Percentiles rank a stretch among this genome's conserved stretches.
phyloP scores from a whole-genome alignment of 2,888 invertebrate genomes.

The Pristionchus japonicus region DNA sequence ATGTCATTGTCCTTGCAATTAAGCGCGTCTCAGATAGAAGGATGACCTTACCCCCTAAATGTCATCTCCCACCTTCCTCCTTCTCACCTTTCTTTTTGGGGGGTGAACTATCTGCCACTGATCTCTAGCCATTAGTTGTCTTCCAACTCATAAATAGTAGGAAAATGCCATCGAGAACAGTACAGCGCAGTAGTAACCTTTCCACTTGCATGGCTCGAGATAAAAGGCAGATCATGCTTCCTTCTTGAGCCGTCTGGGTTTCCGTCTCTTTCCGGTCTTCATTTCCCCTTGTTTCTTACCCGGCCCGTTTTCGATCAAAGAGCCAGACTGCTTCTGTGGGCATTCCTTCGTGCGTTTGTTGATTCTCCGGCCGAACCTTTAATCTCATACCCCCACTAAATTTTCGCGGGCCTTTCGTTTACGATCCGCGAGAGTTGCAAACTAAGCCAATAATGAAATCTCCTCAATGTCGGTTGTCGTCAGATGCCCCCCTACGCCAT shows the following conservation, averaged over 20 bases:
- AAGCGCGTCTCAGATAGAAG: not conserved
- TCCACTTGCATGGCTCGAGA: not conserved
- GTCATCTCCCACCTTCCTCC: not conserved
- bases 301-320: not conserved
- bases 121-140: too few species aligned
- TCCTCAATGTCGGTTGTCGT: not conserved
- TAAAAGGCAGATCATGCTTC: not conserved
- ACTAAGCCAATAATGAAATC: conserved; percentile 36
- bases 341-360: not conserved
- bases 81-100: not conserved
- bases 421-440: conserved; percentile 32
- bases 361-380: not conserved
- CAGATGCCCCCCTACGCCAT: conserved; percentile 15
- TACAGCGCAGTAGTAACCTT: too few species aligned
- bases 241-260: not conserved
- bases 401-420: not conserved
- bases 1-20: not conserved
- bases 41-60: not conserved
- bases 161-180: not conserved
- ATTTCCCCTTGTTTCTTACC: not conserved
- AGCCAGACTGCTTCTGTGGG: not conserved
- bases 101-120: too few species aligned
- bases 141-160: too few species aligned
- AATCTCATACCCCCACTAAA: not conserved
- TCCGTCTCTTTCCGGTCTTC: not conserved